phyloP scores from a whole-genome alignment of 64 coral and sea anemone genomes.

The Acropora tenuis region DNA sequence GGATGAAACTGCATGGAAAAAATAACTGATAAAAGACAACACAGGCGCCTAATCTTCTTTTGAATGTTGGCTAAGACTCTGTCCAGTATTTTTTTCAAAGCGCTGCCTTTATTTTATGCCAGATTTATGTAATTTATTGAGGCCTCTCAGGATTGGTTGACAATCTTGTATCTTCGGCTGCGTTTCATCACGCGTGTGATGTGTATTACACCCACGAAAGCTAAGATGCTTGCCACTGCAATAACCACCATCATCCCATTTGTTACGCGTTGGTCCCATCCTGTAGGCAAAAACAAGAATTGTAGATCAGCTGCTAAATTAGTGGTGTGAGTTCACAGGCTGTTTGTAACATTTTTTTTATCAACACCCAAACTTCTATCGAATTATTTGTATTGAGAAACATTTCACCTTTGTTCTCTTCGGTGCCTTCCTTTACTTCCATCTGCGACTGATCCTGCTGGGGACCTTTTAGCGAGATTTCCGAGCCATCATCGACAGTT shows the following conservation, averaged over 20 bases:
- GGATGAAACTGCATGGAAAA: too few relatives aligned
- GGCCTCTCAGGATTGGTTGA: neutral
- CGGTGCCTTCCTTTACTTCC: neutral
- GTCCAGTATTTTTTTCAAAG: too few relatives aligned
- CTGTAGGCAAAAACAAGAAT: slow-evolving; percentile 24
- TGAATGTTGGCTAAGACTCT: too few relatives aligned
- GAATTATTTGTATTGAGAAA: neutral
- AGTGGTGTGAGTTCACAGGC: too few relatives aligned
- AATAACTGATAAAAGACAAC: too few relatives aligned
- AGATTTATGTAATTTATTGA: neutral
- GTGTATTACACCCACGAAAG: slow-evolving; percentile 58
- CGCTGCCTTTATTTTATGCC: too few relatives aligned
- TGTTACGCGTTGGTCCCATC: slow-evolving; percentile 17
- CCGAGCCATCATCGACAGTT: slow-evolving; percentile 3
- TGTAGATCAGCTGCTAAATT: neutral
- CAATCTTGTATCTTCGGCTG: slow-evolving; percentile 43
- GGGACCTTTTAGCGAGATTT: slow-evolving; percentile 6
- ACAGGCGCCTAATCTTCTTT: too few relatives aligned
- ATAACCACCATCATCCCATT: slow-evolving; percentile 34
- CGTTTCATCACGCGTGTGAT: slow-evolving; percentile 52
- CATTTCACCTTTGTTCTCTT: neutral
- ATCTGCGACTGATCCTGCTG: slow-evolving; percentile 14
- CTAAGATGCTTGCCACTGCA: slow-evolving; percentile 38
- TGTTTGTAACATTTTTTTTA: too few relatives aligned
- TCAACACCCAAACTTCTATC: too few relatives aligned